These are phyloP conservation scores for Vulpes vulpes DNA, from an alignment of 2,113 vertebrate species.

Conservation along the genomic window DNA sequence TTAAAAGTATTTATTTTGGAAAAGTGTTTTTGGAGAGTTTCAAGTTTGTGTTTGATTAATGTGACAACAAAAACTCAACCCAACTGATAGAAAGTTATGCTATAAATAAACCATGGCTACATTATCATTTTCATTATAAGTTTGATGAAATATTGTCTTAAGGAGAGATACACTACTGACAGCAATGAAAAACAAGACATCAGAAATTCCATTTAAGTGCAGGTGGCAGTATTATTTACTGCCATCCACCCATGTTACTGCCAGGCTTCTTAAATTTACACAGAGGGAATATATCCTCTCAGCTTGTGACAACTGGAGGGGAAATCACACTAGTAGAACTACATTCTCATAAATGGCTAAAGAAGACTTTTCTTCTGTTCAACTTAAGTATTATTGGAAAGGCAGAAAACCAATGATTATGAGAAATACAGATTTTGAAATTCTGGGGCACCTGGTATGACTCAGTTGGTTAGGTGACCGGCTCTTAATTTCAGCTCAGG, in stretches of 20 bases:
- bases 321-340: constrained; percentile 58
- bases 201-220: constrained; percentile 77
- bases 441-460: neutral
- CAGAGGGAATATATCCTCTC: constrained; percentile 72
- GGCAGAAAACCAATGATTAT: neutral
- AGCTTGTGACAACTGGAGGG: constrained; percentile 58
- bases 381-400: constrained; percentile 7
- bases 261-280: constrained; percentile 74
- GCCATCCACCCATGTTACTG: constrained; percentile 19
- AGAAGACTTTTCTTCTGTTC: neutral
- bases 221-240: constrained; percentile 80
- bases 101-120: constrained; percentile 79
- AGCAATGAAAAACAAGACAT: constrained; percentile 80
- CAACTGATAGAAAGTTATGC: neutral
- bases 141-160: constrained; percentile 78
- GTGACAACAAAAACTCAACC: constrained; percentile 53
- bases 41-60: constrained; percentile 74
- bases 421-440: neutral
- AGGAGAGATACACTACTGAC: constrained; percentile 71
- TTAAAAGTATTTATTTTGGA: neutral
- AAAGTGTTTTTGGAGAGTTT: constrained; percentile 19
- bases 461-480: neutral
- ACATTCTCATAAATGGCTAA: constrained; percentile 33
- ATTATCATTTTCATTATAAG: constrained; percentile 83
- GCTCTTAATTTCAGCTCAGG: neutral